Percentiles rank a stretch among this genome's conserved stretches.
Evolutionary conservation across 2,113 vertebrate genomes (phyloP).

Genomic region (Ailuropoda melanoleuca): DNA sequence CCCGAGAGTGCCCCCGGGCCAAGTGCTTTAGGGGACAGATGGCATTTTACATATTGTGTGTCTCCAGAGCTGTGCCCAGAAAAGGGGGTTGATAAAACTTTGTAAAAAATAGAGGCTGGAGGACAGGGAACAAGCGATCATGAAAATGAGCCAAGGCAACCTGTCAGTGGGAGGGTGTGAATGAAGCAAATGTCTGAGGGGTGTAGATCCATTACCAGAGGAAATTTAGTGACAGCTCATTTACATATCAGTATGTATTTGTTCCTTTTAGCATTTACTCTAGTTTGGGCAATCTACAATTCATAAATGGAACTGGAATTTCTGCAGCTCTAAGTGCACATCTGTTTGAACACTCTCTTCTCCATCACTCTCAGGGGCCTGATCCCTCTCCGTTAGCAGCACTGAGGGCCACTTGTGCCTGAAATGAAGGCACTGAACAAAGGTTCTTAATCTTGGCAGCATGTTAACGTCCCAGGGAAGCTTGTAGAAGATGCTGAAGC

Average conservation of each 20-base stretch:
- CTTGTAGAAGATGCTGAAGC: not conserved
- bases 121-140: not conserved
- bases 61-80: not conserved
- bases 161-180: not conserved
- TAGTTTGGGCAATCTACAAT: not conserved
- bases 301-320: not conserved
- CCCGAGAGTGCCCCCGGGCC: rapidly evolving
- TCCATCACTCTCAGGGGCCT: not conserved
- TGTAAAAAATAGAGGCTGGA: not conserved
- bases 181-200: not conserved
- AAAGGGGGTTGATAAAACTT: not conserved
- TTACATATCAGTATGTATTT: not conserved
- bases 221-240: not conserved
- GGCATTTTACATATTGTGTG: not conserved
- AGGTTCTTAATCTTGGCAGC: not conserved
- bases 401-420: not conserved
- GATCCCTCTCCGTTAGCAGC: too few relatives aligned
- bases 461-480: not conserved
- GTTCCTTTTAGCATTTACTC: not conserved
- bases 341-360: not conserved
- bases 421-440: not conserved
- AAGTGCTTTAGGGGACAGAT: not conserved
- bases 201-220: not conserved
- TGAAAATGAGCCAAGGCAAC: not conserved
- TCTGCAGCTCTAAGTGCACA: not conserved